Percentiles rank a stretch among this genome's conserved stretches.
Evolutionary conservation across 2,113 vertebrate species (phyloP).

Genomic region (Apaloderma vittatum): DNA sequence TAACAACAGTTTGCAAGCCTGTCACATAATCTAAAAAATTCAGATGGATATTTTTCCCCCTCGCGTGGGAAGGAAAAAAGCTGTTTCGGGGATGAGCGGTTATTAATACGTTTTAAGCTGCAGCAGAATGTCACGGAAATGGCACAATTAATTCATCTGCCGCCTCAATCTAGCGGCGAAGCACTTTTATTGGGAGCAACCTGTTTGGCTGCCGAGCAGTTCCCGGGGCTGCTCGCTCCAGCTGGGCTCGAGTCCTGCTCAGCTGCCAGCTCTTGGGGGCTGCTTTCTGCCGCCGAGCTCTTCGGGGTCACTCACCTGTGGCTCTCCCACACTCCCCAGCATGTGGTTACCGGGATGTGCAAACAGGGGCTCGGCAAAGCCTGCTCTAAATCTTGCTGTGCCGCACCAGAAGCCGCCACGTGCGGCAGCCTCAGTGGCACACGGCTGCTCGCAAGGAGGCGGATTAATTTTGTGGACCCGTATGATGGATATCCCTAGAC

Average conservation of each 20-base stretch:
- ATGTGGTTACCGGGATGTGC: slow-evolving; percentile 53
- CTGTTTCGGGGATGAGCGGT: slow-evolving; percentile 52
- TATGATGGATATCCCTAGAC: background rate
- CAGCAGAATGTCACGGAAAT: slow-evolving; percentile 60
- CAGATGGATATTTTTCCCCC: slow-evolving; percentile 60
- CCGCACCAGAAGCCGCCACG: accelerated
- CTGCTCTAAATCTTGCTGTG: background rate
- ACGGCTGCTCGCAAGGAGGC: background rate
- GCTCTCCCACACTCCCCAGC: slow-evolving; percentile 78
- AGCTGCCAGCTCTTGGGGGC: slow-evolving; percentile 74
- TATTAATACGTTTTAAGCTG: slow-evolving; percentile 50
- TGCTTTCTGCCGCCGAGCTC: slow-evolving; percentile 36
- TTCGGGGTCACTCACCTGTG: slow-evolving; percentile 74
- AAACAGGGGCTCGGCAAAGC: background rate
- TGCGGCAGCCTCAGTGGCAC: background rate
- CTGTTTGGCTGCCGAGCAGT: background rate
- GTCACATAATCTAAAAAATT: slow-evolving; percentile 68
- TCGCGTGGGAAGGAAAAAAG: slow-evolving; percentile 18
- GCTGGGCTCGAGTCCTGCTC: slow-evolving; percentile 63
- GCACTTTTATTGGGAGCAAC: slow-evolving; percentile 44
- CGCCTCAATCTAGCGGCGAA: background rate
- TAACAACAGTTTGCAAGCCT: slow-evolving; percentile 64
- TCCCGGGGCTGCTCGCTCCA: slow-evolving; percentile 46
- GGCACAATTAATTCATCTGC: slow-evolving; percentile 60
- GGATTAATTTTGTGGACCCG: background rate